Conservation (phyloP, 2,888 invertebrate genomes). For the Ornithoptera priamus region DNA sequence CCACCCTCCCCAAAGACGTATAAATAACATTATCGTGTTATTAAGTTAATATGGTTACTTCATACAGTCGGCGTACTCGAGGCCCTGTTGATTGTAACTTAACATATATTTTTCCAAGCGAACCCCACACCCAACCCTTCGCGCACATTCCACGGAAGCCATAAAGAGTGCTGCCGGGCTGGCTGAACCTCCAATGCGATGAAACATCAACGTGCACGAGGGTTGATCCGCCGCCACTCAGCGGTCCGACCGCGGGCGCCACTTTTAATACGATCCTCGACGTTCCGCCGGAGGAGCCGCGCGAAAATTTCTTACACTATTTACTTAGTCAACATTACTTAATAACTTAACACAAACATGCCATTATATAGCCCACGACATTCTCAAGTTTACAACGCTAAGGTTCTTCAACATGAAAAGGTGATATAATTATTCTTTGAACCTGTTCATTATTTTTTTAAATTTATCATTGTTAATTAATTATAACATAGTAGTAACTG, state of each 20-base stretch:
- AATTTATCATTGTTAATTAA: too few relatives aligned
- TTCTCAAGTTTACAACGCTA: too few relatives aligned
- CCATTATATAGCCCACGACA: neutral
- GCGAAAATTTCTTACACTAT: neutral
- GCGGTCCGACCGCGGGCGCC: constrained; percentile 11
- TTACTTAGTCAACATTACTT: neutral
- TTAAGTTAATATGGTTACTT: too few relatives aligned
- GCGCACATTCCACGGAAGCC: constrained; percentile 30
- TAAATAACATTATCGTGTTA: too few relatives aligned
- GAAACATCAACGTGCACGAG: constrained; percentile 19
- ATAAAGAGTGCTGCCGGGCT: constrained; percentile 29
- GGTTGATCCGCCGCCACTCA: constrained; percentile 30
- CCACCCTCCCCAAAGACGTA: too few relatives aligned
- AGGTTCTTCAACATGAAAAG: too few relatives aligned
- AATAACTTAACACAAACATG: neutral
- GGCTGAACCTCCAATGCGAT: constrained; percentile 27
- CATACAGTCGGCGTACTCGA: neutral
- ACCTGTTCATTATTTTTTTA: too few relatives aligned
- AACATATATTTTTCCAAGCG: constrained; percentile 14
- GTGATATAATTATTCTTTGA: too few relatives aligned
- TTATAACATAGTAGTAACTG: too few relatives aligned
- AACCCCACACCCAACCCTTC: constrained; percentile 9
- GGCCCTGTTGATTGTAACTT: neutral
- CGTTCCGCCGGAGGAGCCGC: neutral
- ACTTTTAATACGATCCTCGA: constrained; percentile 23